A percentile compares a stretch with the other conserved stretches of the same genome.
Conservation (phyloP, 2,797 vertebrate genomes). For the Halcyon chelicuti region DNA sequence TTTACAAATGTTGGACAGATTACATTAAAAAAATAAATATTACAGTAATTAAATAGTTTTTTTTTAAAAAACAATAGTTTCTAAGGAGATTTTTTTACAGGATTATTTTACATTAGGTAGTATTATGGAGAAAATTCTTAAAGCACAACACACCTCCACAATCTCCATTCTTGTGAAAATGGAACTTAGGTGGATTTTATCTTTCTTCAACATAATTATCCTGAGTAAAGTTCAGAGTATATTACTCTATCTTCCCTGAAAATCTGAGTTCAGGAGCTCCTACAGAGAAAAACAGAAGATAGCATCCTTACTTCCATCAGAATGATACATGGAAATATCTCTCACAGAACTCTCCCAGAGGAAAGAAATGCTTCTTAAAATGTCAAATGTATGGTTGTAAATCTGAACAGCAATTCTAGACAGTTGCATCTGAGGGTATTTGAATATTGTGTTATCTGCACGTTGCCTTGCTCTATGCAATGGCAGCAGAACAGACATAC, state of each 20-base stretch:
- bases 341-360: background rate
- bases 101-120: background rate
- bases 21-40: background rate
- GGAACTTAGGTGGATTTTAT: background rate
- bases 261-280: background rate
- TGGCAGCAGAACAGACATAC: accelerated
- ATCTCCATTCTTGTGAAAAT: background rate
- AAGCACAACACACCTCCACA: background rate
- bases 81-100: background rate
- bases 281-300: background rate
- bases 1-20: background rate
- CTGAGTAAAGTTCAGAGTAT: background rate
- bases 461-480: background rate
- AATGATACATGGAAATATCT: background rate
- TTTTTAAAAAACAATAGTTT: background rate
- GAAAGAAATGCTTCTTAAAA: background rate
- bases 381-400: accelerated
- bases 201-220: background rate
- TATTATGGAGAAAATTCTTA: background rate
- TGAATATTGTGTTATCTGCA: background rate
- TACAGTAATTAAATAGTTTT: background rate
- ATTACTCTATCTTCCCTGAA: background rate
- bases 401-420: background rate
- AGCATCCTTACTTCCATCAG: background rate
- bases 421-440: background rate